Base-by-base conservation (phyloP, 2,797 vertebrate genomes). In the Pachyuromys duprasi region DNA sequence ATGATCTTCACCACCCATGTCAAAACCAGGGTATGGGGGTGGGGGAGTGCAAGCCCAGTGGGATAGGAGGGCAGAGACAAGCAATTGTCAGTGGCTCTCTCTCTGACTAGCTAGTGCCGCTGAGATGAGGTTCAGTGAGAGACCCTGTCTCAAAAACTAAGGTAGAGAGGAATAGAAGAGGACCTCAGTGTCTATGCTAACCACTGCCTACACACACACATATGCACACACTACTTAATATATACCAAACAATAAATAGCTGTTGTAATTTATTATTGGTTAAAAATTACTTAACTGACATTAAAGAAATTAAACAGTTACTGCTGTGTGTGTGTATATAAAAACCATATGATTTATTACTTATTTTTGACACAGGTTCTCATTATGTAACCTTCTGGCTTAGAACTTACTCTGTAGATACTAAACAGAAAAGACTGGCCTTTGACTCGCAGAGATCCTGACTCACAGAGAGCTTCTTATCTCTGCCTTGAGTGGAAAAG, bases 291-390 rank as follows among this genome's bases (percentile, higher is more conserved):
- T 94, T 89, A 94, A 78, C 20, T 87, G 45, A 57, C 55, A 89
- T 89, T 86, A 92, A 96, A 95, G 74, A 93, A 93, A 86, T 89
- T 36, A 88, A 95, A 42, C 33, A 89, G 67, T 95, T 92, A 81
- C 28, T 83, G 63, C 74, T 53, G 15, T 79, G n/a, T 92, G 11
- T 26, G 31, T 36, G 76, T 67, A 33, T 69, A 36, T 67, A 8
- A 63, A 89, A 76, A 36, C 13, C 31, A 31, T 31, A 28, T 74
- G 24, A 55, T 36, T 89, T 45, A 49, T 89, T 67, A 84, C 12
- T 67, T n/a, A 55, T 28, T 86, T 83, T 70, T 70, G 65, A 55
- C 28, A 70, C 7, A 86, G 24, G 49, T 55, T 67, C 42, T 67
- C 6, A n/a, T 26, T 57, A 62, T 82, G 80, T 62, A 18, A 63